These are phyloP conservation scores for Delia radicum DNA, from an alignment of 1,140 invertebrate species.

Conservation along the genomic window DNA sequence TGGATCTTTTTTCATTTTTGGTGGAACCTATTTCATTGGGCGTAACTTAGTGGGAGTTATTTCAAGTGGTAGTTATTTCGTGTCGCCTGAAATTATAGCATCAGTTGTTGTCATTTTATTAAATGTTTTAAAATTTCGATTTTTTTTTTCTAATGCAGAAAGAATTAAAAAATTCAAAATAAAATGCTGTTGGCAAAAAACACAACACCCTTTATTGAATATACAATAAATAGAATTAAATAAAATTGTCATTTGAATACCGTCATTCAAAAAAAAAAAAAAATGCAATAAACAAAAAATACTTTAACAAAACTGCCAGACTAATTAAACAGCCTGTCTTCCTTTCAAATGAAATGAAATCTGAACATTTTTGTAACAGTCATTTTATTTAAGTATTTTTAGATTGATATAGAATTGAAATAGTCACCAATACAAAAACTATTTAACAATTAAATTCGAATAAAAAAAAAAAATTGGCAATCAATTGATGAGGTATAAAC, in stretches of 20 bases:
- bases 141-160: too few relatives aligned
- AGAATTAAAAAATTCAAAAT: too few relatives aligned
- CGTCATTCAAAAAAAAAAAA: neutral
- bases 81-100: too few relatives aligned
- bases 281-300: neutral
- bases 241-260: neutral
- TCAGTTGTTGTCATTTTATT: too few relatives aligned
- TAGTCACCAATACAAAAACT: neutral
- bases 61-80: too few relatives aligned
- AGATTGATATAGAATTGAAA: neutral
- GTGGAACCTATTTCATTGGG: too few relatives aligned
- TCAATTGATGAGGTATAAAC: conserved; percentile 16
- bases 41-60: too few relatives aligned
- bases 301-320: neutral
- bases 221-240: too few relatives aligned
- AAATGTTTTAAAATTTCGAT: too few relatives aligned
- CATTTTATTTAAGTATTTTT: neutral
- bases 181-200: too few relatives aligned
- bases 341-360: neutral
- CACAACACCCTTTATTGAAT: too few relatives aligned
- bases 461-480: neutral
- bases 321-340: neutral
- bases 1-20: too few relatives aligned
- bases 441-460: neutral
- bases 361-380: neutral